A percentile compares a stretch with the other conserved stretches of the same genome.
These are phyloP conservation scores for Riparia riparia DNA, from an alignment of 2,113 vertebrate genomes.

Conservation along the genomic window DNA sequence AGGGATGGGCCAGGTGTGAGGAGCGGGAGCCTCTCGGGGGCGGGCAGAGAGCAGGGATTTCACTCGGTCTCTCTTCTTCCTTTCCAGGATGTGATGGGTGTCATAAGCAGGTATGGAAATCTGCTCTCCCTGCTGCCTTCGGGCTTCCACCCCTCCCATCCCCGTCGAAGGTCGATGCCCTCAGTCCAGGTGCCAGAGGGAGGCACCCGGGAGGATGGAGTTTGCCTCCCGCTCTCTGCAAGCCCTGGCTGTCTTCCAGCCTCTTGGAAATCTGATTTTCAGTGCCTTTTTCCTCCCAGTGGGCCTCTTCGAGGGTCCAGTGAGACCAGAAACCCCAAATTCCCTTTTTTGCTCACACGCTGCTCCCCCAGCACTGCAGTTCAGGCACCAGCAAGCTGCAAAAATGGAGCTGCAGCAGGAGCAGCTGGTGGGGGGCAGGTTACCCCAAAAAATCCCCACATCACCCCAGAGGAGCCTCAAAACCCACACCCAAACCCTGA, in stretches of 20 bases:
- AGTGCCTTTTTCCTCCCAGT: neutral
- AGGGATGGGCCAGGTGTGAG: neutral
- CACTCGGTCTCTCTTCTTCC: neutral
- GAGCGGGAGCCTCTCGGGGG: too few species aligned
- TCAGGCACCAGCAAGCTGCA: neutral
- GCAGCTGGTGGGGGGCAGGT: too few species aligned
- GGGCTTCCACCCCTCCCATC: accelerated
- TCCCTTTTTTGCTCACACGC: neutral
- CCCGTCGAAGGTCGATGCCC: neutral
- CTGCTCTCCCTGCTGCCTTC: neutral
- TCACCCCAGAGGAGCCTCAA: accelerated
- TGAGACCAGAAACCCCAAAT: neutral
- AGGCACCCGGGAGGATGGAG: accelerated
- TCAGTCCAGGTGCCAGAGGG: neutral
- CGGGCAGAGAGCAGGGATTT: neutral
- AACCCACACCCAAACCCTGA: accelerated
- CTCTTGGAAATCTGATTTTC: neutral
- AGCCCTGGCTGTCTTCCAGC: neutral
- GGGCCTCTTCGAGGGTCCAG: neutral
- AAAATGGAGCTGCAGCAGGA: neutral
- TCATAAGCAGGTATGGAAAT: slow-evolving; percentile 11
- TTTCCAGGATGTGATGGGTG: slow-evolving; percentile 24
- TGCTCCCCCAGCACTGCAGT: neutral
- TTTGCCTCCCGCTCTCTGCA: neutral
- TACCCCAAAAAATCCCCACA: too few species aligned